Evolutionary conservation across 53 echinoderm and acorn worm genomes (phyloP).

Genomic region (Arbacia lixula): DNA sequence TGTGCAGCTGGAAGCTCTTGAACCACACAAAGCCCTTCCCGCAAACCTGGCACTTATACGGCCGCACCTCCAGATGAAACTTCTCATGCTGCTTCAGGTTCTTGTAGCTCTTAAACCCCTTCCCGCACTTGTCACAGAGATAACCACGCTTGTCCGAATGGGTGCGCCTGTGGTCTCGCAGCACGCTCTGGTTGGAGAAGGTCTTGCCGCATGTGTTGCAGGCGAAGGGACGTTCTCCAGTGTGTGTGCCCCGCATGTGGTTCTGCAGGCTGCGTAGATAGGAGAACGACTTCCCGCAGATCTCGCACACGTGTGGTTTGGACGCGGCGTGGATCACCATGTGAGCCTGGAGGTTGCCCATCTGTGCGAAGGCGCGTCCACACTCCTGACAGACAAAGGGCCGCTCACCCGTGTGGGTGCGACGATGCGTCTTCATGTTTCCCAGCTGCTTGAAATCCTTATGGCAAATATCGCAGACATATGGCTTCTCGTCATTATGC

Average conservation of each 20-base stretch:
- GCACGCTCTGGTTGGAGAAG: conserved; percentile 40
- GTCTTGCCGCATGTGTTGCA: conserved; percentile 11
- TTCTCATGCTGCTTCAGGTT: conserved; percentile 56
- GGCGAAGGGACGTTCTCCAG: conserved; percentile 40
- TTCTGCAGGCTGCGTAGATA: conserved; percentile 45
- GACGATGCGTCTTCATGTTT: conserved; percentile 51
- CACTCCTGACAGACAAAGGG: conserved; percentile 30
- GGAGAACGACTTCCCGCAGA: conserved; percentile 42
- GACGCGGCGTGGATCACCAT: conserved; percentile 34
- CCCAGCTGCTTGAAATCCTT: conserved; percentile 47
- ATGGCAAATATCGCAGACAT: conserved; percentile 35
- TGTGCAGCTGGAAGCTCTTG: conserved; percentile 50
- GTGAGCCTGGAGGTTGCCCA: conserved; percentile 46
- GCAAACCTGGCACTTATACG: conserved; percentile 23
- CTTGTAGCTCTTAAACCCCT: conserved; percentile 49
- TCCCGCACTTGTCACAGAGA: conserved; percentile 49
- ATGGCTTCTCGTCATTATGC: conserved; percentile 32
- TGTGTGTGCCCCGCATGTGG: conserved; percentile 51
- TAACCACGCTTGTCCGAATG: conserved; percentile 40
- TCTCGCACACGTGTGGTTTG: conserved; percentile 42
- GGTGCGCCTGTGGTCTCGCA: conserved; percentile 42
- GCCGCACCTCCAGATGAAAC: conserved; percentile 37
- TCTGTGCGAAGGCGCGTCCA: conserved; percentile 37
- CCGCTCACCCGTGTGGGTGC: conserved; percentile 43
- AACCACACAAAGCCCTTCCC: conserved; percentile 48